phyloP scores from a whole-genome alignment of 2,113 vertebrate species.

The Fregetta grallaria region DNA sequence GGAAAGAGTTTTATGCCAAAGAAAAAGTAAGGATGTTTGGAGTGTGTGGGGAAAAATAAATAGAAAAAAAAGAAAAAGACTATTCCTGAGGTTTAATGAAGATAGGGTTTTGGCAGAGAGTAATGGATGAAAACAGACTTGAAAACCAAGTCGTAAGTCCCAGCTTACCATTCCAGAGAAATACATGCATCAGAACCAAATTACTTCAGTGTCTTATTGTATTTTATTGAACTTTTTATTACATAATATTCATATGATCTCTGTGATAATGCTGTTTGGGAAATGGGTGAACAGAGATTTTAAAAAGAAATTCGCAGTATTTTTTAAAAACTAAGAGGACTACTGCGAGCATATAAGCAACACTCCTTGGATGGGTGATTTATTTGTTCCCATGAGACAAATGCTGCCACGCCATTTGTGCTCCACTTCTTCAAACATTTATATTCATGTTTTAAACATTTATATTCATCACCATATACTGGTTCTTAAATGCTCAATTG shows the following conservation, averaged over 20 bases:
- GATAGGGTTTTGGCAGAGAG: not conserved
- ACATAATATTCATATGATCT: not conserved
- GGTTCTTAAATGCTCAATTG: not conserved
- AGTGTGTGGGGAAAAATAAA: no score
- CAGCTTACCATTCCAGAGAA: not conserved
- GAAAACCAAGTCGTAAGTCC: not conserved
- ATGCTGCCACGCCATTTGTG: not conserved
- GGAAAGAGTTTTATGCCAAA: not conserved
- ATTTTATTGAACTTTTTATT: not conserved
- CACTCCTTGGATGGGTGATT: not conserved
- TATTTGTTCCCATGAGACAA: not conserved
- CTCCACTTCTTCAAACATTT: not conserved
- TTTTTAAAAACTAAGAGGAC: not conserved
- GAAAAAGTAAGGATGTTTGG: not conserved
- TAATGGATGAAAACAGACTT: not conserved
- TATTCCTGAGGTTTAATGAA: not conserved
- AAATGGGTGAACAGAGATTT: not conserved
- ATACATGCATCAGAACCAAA: not conserved
- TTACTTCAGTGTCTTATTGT: not conserved
- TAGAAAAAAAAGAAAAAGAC: no score
- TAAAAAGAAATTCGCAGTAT: not conserved
- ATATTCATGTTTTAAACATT: not conserved
- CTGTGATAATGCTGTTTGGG: not conserved
- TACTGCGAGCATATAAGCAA: not conserved
- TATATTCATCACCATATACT: not conserved